Base-by-base conservation (phyloP, 2,888 invertebrate genomes). In the Sipunculus nudus region DNA sequence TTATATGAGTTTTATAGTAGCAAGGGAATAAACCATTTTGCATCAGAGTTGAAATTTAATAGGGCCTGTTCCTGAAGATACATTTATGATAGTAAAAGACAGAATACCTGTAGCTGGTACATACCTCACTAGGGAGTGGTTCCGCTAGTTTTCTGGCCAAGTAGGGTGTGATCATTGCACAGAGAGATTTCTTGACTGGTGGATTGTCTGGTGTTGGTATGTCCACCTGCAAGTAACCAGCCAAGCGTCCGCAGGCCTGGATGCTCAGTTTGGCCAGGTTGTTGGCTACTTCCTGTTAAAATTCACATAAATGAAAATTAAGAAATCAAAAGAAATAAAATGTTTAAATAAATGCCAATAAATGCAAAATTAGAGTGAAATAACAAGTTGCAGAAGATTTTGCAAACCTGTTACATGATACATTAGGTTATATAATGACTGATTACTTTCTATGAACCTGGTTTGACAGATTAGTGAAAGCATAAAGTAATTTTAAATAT, bases 231-330 rank as follows among this genome's bases (percentile, higher is more conserved):
- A 72, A 71, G 65, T 76, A 61, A 90, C 86, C 91, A 21, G 91
- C 91, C 61, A 99, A 84, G 47, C 92, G 88, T 0, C 93, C 92
- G 77, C 95, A 90, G 0, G 96, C 96, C 52, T 87, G 85, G 4
- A 96, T 89, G 50, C 94, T 91, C 78, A 92, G 88, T 81, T 93
- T 92, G 0, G 98, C 96, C 71, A 99, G 86, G 72, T 91, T 90
- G 81, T 99, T 99, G n/a, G 93, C 89, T 25, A 93, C 89, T 84
- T 96, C 94, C 88, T 97, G 72, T 31, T 60, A 48, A 38, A n/a
- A 38, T 38, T 13, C 16, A 41, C 21, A 10, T n/a, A 41, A 13
- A n/a, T n/a, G 10, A 13, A 2, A 8, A n/a, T n/a, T n/a, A n/a
- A n/a, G n/a, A n/a, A n/a, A n/a, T n/a, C n/a, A n/a, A n/a, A n/a